Base-by-base conservation (phyloP, 2,797 vertebrate species). In the Ceryle rudis region DNA sequence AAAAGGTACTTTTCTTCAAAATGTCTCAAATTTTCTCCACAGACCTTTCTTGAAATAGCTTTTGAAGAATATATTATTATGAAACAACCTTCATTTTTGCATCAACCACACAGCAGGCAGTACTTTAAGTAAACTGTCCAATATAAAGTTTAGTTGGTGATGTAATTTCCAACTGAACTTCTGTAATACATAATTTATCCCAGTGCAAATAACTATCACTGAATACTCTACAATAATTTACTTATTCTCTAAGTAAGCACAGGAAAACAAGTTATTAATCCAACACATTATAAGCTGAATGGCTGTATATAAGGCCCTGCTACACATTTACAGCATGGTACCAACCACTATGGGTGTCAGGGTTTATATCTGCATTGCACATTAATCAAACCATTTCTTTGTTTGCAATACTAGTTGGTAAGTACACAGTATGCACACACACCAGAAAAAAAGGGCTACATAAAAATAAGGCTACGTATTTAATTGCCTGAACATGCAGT, bases 111-210 rank as follows among this genome's bases (percentile, higher is more conserved):
- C 22, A 67, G 35, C 33, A 69, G 81, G 80, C 52, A 81, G 61
- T 23, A 94, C 66, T 88, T 54, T 62, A 81, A 93, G 75, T 66
- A 9, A 67, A 64, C 44, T 9, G 11, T 18, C 31, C 33, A 91
- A 82, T 46, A 86, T 35, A 67, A 89, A 67, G n/a, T n/a, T 90
- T 84, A 62, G n/a, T 58, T 89, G 93, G 95, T n/a, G 25, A 49
- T 35, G 46, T 96, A 46, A 90, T 69, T 89, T 91, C 69, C 64
- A 81, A 37, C 9, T 82, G 39, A 19, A 41, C 20, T 93, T 64
- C 39, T 47, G 19, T 37, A 94, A 86, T 14, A 79, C 57, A 74
- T n/a, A 19, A 94, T 64, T 89, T 92, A 83, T 71, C 42, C 21
- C 78, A 66, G 28, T 22, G 31, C 28, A 96, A 95, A 94, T 81